Evolutionary conservation across 2,888 invertebrate genomes (phyloP).

Genomic region (Macaria notata): DNA sequence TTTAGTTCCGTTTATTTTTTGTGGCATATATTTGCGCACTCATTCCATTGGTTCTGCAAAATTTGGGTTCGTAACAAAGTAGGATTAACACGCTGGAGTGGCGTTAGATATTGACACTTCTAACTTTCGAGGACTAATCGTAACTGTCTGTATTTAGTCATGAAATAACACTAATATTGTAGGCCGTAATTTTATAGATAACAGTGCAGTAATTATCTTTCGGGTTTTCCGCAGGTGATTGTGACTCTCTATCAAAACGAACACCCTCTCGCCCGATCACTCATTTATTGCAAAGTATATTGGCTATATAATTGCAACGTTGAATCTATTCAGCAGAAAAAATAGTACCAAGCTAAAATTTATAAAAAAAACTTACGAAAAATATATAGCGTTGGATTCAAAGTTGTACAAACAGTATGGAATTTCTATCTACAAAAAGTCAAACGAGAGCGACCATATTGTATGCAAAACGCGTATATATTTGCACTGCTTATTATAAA

Average conservation of each 20-base stretch:
- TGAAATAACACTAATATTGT: conserved; percentile 49
- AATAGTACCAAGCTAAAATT: too few relatives aligned
- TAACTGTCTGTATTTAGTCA: conserved; percentile 39
- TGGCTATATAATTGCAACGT: conserved; percentile 18
- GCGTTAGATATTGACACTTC: conserved; percentile 45
- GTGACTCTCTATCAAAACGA: conserved; percentile 25
- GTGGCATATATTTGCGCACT: conserved; percentile 51
- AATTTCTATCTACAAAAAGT: conserved; percentile 20
- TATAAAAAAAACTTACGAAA: too few relatives aligned
- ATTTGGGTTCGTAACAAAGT: conserved; percentile 41
- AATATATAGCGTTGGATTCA: conserved; percentile 4
- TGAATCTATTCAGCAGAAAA: conserved; percentile 3
- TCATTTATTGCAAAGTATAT: conserved; percentile 9
- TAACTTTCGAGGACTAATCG: conserved; percentile 45
- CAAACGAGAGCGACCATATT: conserved; percentile 33
- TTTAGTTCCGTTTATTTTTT: conserved; percentile 41
- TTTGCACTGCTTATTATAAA: conserved; percentile 76
- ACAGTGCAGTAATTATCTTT: conserved; percentile 48
- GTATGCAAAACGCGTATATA: conserved; percentile 60
- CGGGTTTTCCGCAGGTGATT: conserved; percentile 43
- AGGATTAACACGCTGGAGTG: conserved; percentile 44
- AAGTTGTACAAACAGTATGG: conserved; percentile 27
- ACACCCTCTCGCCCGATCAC: conserved; percentile 29
- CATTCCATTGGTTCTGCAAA: conserved; percentile 46
- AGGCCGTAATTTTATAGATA: conserved; percentile 54